Evolutionary conservation across 2,888 invertebrate genomes (phyloP).

Genomic region (Entomobrya multifasciata): DNA sequence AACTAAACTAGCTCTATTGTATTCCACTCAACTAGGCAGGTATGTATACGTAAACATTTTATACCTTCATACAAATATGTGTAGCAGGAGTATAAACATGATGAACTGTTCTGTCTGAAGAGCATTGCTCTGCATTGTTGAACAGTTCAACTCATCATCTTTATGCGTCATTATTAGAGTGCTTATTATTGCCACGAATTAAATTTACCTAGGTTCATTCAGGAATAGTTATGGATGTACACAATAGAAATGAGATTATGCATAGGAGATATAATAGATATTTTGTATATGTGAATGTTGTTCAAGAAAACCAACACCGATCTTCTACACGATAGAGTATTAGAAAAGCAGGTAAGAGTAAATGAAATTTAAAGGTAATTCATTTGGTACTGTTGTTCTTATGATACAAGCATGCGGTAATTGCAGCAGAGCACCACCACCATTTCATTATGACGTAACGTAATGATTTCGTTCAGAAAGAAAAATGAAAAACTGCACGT

Average conservation of each 20-base stretch:
- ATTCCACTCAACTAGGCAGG: background rate
- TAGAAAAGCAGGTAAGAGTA: background rate
- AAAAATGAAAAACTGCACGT: conserved; percentile 51
- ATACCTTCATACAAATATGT: conserved; percentile 11
- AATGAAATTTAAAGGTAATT: conserved; percentile 20
- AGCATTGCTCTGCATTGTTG: conserved; percentile 42
- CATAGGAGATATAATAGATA: no score
- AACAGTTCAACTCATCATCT: conserved; percentile 31
- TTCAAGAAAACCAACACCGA: no score
- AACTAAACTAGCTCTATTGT: background rate
- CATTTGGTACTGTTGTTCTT: conserved; percentile 32
- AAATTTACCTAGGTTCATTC: conserved; percentile 29
- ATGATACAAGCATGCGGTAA: conserved; percentile 45
- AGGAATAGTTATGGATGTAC: no score
- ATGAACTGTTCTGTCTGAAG: background rate
- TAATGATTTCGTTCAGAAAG: conserved; percentile 49
- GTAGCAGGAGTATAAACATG: background rate
- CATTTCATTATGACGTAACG: conserved; percentile 46
- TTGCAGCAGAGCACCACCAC: conserved; percentile 43
- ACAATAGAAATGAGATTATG: no score
- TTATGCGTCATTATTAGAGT: conserved; percentile 6
- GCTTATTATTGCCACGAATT: conserved; percentile 29
- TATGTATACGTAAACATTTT: no score
- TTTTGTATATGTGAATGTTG: no score
- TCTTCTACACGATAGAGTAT: no score